Base-by-base conservation (phyloP, 2,888 invertebrate species). In the Bhutanitis thaidina region DNA sequence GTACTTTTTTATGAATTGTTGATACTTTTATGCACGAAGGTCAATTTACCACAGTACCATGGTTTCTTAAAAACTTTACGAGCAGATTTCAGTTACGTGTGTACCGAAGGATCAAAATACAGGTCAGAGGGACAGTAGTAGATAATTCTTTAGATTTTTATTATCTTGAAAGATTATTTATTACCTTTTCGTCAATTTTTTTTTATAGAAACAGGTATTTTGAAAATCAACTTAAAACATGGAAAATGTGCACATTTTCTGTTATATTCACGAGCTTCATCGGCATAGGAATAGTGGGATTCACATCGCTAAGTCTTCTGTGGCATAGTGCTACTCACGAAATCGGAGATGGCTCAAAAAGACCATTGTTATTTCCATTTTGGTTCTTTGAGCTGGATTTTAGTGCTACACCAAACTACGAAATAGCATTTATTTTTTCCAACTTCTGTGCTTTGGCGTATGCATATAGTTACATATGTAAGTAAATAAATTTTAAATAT, bases 311-410 rank as follows among this genome's bases (percentile, higher is more conserved):
- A 0, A 36, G 61, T 0, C 61, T 80, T 0, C 4, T 73, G 0
- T 71, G 62, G 35, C 71, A 64, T 49, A 12, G 68, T 7, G 29
- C 52, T 0, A 71, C 62, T 1, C 60, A 67, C 16, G 54, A 62
- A 0, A 58, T 68, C 1, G 68, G 56, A 0, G 64, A 67, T 1
- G 60, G 52, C 27, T 57, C 47, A 0, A 51, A 58, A 9, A 67
- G 75, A 46, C 76, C 79, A 3, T 53, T 81, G 15, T 54, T 76
- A 1, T 78, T 78, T 39, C 81, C 82, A 1, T 69, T 73, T 47
- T 79, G 77, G 79, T 30, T 67, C 7, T 66, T 64, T 7, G 58
- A 65, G 5, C 49, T 71, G 0, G 74, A 82, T 54, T 69, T 78
- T 40, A 56, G 57, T 0, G 44, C 58, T 30, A 59, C 77, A 2